Conservation (phyloP, 2,797 vertebrate species). For the Manis crassicaudata region DNA sequence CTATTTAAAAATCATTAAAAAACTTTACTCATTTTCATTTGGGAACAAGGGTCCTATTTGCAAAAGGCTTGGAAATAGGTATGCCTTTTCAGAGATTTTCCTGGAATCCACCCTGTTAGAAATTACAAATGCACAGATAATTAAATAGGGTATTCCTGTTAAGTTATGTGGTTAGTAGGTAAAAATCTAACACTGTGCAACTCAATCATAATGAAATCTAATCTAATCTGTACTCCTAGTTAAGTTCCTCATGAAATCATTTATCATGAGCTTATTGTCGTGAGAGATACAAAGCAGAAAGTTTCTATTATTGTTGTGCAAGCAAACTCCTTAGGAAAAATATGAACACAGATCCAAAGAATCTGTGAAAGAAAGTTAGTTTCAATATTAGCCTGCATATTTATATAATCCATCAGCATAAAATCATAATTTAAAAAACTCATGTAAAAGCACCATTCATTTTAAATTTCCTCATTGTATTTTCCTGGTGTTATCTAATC, state of each 20-base stretch:
- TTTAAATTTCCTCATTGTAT: neutral
- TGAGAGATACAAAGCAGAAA: constrained; percentile 23
- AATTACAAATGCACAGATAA: neutral
- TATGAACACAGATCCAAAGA: neutral
- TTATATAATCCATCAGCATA: neutral
- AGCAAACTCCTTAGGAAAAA: neutral
- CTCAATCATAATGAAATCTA: neutral
- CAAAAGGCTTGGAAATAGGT: constrained; percentile 1
- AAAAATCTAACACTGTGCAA: constrained; percentile 34
- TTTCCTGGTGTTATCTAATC: neutral
- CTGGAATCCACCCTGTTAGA: neutral
- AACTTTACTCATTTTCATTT: neutral
- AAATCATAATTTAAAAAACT: neutral
- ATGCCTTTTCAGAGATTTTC: neutral
- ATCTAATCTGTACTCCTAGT: neutral
- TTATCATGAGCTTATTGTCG: neutral
- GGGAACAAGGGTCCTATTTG: neutral
- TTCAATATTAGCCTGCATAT: constrained; percentile 16
- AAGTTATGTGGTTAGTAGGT: neutral
- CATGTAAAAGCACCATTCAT: neutral
- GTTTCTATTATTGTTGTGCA: constrained; percentile 3
- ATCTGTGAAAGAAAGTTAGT: neutral
- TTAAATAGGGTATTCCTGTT: neutral
- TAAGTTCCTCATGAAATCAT: neutral
- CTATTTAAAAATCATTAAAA: constrained; percentile 12